Conservation (phyloP, 1,140 invertebrate genomes). For the Manduca sexta region DNA sequence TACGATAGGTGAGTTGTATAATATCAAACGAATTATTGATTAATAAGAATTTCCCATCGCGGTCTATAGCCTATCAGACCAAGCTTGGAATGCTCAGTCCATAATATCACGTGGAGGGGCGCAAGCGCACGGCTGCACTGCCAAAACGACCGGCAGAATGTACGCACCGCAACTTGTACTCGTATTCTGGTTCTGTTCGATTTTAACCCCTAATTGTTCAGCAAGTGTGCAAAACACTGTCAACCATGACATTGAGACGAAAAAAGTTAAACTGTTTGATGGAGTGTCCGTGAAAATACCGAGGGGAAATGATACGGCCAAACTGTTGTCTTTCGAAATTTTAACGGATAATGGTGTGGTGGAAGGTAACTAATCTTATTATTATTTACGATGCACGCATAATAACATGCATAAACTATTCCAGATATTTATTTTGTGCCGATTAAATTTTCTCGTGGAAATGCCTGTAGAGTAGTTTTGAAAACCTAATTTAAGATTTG, state of each 20-base stretch:
- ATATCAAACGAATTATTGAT: background rate
- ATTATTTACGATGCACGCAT: too few relatives aligned
- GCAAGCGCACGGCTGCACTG: conserved; percentile 21
- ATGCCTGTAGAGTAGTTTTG: too few relatives aligned
- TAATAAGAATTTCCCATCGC: too few relatives aligned
- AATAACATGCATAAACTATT: too few relatives aligned
- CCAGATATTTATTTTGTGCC: too few relatives aligned
- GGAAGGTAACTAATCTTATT: conserved; percentile 25
- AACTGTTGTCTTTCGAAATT: conserved; percentile 47
- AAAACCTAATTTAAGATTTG: too few relatives aligned
- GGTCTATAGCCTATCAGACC: too few relatives aligned
- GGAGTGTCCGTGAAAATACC: conserved; percentile 43
- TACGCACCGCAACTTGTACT: conserved; percentile 25
- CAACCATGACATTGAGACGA: conserved; percentile 8
- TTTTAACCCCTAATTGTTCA: conserved; percentile 19
- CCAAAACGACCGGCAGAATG: conserved; percentile 41
- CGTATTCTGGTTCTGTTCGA: conserved; percentile 19
- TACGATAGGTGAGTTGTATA: too few relatives aligned
- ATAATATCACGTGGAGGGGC: conserved; percentile 26
- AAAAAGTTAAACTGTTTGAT: conserved; percentile 40
- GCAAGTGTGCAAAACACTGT: background rate
- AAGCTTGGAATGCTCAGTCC: background rate
- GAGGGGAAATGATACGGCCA: conserved; percentile 20
- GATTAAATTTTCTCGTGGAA: too few relatives aligned
- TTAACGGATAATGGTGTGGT: conserved; percentile 22